Evolutionary conservation across 1,140 invertebrate species (phyloP).

Genomic region (Episyrphus balteatus): DNA sequence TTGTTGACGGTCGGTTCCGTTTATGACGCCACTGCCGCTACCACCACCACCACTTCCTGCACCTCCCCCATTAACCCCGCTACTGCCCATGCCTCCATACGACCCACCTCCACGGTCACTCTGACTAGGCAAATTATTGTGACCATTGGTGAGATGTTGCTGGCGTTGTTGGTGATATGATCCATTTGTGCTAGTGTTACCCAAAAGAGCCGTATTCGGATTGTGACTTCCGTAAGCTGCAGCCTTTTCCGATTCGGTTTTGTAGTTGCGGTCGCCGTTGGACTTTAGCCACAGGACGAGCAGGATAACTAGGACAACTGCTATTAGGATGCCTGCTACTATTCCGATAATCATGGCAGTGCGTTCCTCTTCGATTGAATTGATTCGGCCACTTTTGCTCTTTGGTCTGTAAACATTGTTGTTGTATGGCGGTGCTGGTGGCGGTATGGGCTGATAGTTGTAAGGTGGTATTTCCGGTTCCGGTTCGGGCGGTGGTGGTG

Average conservation of each 20-base stretch:
- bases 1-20: constrained; percentile 26
- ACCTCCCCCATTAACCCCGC: constrained; percentile 7
- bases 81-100: constrained; percentile 20
- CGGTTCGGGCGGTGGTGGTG: constrained; percentile 27
- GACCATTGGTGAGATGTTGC: constrained; percentile 24
- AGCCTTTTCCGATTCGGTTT: constrained; percentile 76
- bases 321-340: constrained; percentile 81
- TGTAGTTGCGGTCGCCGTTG: constrained; percentile 75
- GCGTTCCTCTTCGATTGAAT: constrained; percentile 58
- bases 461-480: constrained; percentile 24
- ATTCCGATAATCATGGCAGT: constrained; percentile 76
- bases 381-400: constrained; percentile 49
- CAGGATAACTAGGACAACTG: constrained; percentile 80
- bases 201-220: constrained; percentile 57
- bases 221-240: constrained; percentile 57
- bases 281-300: constrained; percentile 77
- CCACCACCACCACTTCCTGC: constrained; percentile 24
- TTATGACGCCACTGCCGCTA: constrained; percentile 23
- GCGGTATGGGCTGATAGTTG: constrained; percentile 31
- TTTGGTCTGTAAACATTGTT: constrained; percentile 34
- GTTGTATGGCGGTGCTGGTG: constrained; percentile 28
- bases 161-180: constrained; percentile 38
- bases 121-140: constrained; percentile 9
- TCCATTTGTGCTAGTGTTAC: constrained; percentile 41
- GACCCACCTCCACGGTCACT: constrained; percentile 13